Evolutionary conservation across 2,797 vertebrate genomes (phyloP).

Genomic region (Luscinia megarhynchos): DNA sequence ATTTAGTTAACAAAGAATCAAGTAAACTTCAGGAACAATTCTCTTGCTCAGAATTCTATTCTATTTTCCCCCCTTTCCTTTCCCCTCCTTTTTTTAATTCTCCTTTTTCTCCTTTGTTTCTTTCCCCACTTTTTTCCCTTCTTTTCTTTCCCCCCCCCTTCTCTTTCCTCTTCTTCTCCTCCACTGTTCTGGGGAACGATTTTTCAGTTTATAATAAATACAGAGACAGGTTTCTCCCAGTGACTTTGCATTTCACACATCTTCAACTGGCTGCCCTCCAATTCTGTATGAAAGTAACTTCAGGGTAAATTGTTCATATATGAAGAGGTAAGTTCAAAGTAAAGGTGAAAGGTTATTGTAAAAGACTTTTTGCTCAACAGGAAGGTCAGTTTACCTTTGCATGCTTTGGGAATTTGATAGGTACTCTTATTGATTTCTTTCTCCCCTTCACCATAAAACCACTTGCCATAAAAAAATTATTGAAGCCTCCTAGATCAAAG

Average conservation of each 20-base stretch:
- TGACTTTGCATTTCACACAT: background rate
- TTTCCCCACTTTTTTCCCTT: too few species aligned
- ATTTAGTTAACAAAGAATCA: background rate
- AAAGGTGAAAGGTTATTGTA: background rate
- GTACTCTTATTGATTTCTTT: background rate
- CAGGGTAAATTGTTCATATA: background rate
- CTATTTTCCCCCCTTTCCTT: background rate
- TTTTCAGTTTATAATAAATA: background rate
- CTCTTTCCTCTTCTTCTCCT: background rate
- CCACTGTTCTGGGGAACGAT: background rate
- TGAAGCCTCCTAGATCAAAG: background rate
- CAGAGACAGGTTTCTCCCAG: background rate
- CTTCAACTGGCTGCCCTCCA: background rate
- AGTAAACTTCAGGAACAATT: background rate
- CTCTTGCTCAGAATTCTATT: background rate
- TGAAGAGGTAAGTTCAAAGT: background rate
- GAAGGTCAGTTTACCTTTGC: background rate
- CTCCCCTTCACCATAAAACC: background rate
- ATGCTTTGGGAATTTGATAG: background rate
- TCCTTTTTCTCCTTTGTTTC: rapidly evolving
- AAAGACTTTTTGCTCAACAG: background rate
- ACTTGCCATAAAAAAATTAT: background rate
- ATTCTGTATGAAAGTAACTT: background rate
- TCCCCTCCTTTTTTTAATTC: rapidly evolving
- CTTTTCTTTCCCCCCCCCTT: background rate